phyloP scores from a whole-genome alignment of 1,140 invertebrate species.

The Aphidius gifuensis region DNA sequence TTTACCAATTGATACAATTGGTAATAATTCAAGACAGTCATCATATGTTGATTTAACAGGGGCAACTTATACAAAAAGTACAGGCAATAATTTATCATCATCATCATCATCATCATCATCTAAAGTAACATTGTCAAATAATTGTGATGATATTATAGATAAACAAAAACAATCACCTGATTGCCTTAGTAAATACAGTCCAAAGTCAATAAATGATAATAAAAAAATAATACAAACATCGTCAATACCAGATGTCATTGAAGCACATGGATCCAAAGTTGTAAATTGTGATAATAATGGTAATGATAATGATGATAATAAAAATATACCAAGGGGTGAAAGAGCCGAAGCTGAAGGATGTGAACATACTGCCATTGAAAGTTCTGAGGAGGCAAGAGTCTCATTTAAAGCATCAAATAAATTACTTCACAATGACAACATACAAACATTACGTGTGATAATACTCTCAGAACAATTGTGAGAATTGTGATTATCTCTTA shows the following conservation, averaged over 20 bases:
- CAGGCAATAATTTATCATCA: slow-evolving; percentile 6
- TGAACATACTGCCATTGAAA: slow-evolving; percentile 43
- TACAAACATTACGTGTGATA: slow-evolving; percentile 52
- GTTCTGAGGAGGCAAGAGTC: slow-evolving; percentile 39
- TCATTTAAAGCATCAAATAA: slow-evolving; percentile 42
- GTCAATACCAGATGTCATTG: slow-evolving; percentile 42
- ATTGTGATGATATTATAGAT: slow-evolving; percentile 2
- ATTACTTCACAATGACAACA: slow-evolving; percentile 46
- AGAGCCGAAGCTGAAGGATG: slow-evolving; percentile 52
- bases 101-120: slow-evolving; percentile 17
- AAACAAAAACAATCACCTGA: slow-evolving; percentile 25
- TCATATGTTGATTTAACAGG: slow-evolving; percentile 26
- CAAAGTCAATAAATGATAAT: slow-evolving; percentile 28
- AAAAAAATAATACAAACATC: slow-evolving; percentile 31
- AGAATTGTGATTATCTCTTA: slow-evolving; percentile 26
- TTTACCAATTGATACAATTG: slow-evolving; percentile 19
- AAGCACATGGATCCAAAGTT: slow-evolving; percentile 32
- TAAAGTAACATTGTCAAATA: background rate
- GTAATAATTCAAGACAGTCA: slow-evolving; percentile 14
- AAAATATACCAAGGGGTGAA: slow-evolving; percentile 37
- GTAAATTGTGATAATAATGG: background rate
- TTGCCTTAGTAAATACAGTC: slow-evolving; percentile 30
- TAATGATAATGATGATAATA: slow-evolving; percentile 2
- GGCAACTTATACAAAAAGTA: slow-evolving; percentile 21
- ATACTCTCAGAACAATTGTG: slow-evolving; percentile 54